phyloP scores from a whole-genome alignment of 2,888 invertebrate species.

The Chrysotoxum bicinctum region DNA sequence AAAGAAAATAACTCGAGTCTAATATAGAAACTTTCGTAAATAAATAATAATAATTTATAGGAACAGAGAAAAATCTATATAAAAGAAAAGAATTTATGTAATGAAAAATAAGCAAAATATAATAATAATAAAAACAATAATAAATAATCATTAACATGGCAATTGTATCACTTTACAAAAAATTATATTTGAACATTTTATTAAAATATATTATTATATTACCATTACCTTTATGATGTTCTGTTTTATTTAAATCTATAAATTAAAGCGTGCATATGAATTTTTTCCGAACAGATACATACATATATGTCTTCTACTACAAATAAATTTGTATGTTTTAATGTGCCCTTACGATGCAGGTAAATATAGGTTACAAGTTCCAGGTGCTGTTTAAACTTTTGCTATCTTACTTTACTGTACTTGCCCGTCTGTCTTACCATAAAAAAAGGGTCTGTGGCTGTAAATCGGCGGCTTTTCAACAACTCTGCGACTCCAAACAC shows the following conservation, averaged over 20 bases:
- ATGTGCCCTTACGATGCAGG: no score
- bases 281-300: no score
- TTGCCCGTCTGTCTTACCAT: no score
- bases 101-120: slow-evolving; percentile 14
- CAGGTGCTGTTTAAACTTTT: no score
- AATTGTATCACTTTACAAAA: slow-evolving; percentile 74
- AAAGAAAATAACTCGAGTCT: slow-evolving; percentile 4
- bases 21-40: slow-evolving; percentile 25
- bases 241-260: slow-evolving; percentile 9
- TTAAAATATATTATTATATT: slow-evolving; percentile 74
- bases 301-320: no score
- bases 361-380: no score
- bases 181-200: slow-evolving; percentile 74
- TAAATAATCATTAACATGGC: slow-evolving; percentile 59
- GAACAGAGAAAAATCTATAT: slow-evolving; percentile 19
- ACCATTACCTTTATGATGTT: slow-evolving; percentile 72
- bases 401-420: no score
- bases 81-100: background rate
- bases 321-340: no score
- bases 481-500: no score
- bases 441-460: no score
- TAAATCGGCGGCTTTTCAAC: no score
- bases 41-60: slow-evolving; percentile 23
- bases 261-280: no score
- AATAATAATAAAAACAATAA: slow-evolving; percentile 20